phyloP scores from a whole-genome alignment of 1,140 invertebrate species.

The Mycetomoellerius zeteki region DNA sequence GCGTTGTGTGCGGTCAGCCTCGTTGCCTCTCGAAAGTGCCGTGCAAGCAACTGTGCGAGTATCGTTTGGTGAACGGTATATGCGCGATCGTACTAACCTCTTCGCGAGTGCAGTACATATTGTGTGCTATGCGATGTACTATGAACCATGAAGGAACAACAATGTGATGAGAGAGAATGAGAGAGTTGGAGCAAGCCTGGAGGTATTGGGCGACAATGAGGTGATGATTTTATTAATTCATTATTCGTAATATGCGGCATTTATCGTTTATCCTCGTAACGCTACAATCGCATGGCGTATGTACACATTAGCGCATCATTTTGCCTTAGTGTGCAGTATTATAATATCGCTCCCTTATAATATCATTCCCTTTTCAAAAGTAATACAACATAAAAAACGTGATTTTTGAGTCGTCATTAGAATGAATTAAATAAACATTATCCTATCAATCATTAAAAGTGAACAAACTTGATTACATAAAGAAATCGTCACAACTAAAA shows the following conservation, averaged over 20 bases:
- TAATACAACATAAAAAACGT: too few relatives aligned
- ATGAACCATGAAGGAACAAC: background rate
- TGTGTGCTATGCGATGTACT: background rate
- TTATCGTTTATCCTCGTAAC: background rate
- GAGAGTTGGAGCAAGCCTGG: background rate
- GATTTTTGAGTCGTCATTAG: too few relatives aligned
- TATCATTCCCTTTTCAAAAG: too few relatives aligned
- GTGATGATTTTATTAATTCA: conserved; percentile 13
- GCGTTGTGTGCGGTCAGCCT: background rate
- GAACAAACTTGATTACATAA: too few relatives aligned
- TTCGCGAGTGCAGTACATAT: background rate
- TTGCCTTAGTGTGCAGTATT: background rate
- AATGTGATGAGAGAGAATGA: background rate
- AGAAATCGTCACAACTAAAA: too few relatives aligned
- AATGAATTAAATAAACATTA: too few relatives aligned
- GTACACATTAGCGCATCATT: background rate
- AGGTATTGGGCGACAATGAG: background rate
- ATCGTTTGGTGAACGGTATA: background rate
- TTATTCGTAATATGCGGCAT: background rate
- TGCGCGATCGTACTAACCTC: conserved; percentile 12
- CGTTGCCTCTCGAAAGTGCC: background rate
- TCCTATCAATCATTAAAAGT: too few relatives aligned
- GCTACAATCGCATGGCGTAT: background rate
- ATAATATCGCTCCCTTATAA: background rate
- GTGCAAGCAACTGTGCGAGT: conserved; percentile 1